These are phyloP conservation scores for Cephus cinctus DNA, from an alignment of 1,140 invertebrate genomes.

Conservation along the genomic window DNA sequence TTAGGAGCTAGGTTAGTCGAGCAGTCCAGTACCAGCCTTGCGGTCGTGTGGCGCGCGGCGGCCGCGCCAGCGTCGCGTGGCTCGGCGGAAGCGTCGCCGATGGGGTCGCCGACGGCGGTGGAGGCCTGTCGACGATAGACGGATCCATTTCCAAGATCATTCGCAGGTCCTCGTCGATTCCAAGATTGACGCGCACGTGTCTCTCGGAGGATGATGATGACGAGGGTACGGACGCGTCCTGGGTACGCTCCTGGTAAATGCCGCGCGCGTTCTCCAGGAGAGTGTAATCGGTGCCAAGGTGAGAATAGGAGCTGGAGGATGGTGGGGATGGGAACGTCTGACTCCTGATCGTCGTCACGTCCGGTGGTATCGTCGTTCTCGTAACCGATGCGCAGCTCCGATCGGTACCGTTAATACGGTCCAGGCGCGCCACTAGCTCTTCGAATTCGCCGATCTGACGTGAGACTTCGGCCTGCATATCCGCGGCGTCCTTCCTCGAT, in stretches of 20 bases:
- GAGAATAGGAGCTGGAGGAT: conserved; percentile 6
- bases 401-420: conserved; percentile 44
- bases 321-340: conserved; percentile 7
- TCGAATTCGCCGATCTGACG: conserved; percentile 51
- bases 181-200: conserved; percentile 56
- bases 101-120: conserved; percentile 38
- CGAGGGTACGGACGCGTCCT: not conserved
- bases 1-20: too few species aligned
- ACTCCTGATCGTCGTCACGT: not conserved
- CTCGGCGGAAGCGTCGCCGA: not conserved
- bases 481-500: conserved; percentile 14
- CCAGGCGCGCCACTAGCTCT: conserved; percentile 45
- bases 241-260: too few species aligned
- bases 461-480: conserved; percentile 38
- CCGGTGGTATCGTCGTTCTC: conserved; percentile 1
- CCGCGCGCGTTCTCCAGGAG: conserved; percentile 2
- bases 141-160: conserved; percentile 67
- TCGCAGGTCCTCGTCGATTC: conserved; percentile 63
- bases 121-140: conserved; percentile 58
- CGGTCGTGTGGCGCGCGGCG: conserved; percentile 37
- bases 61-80: conserved; percentile 23
- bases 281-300: conserved; percentile 4
- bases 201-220: conserved; percentile 18
- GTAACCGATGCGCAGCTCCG: not conserved
- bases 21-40: conserved; percentile 48